These are phyloP conservation scores for Raja brachyura DNA, from an alignment of 2,113 vertebrate genomes.

Conservation along the genomic window DNA sequence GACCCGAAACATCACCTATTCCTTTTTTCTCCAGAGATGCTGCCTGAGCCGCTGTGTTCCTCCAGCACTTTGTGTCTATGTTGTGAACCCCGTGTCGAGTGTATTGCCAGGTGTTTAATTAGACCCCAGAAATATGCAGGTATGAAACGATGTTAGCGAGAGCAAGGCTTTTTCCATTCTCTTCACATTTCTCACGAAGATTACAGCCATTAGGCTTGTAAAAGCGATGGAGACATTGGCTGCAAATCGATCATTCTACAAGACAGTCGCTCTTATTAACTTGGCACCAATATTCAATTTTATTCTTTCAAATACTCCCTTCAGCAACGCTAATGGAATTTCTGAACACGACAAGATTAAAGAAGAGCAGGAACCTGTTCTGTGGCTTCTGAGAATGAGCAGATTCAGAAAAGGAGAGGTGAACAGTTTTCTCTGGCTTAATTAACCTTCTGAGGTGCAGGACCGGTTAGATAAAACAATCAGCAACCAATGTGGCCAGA, in stretches of 20 bases:
- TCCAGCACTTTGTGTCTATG: too few species aligned
- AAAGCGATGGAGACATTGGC: conserved; percentile 9
- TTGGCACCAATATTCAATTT: conserved; percentile 35
- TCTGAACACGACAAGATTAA: conserved; percentile 13
- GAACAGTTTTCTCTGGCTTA: conserved; percentile 26
- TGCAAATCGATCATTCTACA: conserved; percentile 5
- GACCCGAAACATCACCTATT: too few species aligned
- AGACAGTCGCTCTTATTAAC: conserved; percentile 13
- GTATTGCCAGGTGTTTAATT: not conserved
- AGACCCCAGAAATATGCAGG: not conserved
- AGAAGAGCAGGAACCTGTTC: not conserved
- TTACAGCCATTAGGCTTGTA: conserved; percentile 16
- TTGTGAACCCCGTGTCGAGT: not conserved
- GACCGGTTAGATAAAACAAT: conserved; percentile 22
- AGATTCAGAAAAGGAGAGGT: not conserved
- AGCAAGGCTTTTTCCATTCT: not conserved
- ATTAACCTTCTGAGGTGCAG: conserved; percentile 16
- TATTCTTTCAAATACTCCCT: conserved; percentile 27
- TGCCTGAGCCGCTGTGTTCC: too few species aligned
- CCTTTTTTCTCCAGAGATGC: too few species aligned
- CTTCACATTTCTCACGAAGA: not conserved
- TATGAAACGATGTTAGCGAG: not conserved
- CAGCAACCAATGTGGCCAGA: conserved; percentile 5
- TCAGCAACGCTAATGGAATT: conserved; percentile 32
- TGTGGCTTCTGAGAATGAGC: not conserved